phyloP scores from a whole-genome alignment of 2,888 invertebrate genomes.

The Strigamia crassipes region DNA sequence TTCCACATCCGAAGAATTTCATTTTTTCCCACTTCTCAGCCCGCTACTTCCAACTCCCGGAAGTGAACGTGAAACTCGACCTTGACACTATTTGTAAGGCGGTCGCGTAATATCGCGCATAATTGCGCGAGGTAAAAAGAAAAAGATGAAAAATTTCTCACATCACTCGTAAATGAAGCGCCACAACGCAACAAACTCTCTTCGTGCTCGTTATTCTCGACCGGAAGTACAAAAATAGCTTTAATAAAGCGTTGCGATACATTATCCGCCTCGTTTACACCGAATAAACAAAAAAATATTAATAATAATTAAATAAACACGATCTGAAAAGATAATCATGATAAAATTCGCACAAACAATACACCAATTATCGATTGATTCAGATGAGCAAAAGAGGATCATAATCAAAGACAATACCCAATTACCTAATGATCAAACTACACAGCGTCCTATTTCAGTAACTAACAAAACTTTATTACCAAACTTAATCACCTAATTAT shows the following conservation, averaged over 20 bases:
- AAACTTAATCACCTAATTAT: slow-evolving; percentile 32
- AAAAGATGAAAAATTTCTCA: slow-evolving; percentile 2
- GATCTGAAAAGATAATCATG: not conserved
- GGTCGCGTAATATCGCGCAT: slow-evolving; percentile 24
- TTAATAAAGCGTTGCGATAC: not conserved
- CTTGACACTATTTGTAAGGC: slow-evolving; percentile 28
- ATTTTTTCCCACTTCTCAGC: not conserved
- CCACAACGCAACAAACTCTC: not conserved
- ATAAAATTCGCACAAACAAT: not conserved
- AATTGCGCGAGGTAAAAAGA: slow-evolving; percentile 24
- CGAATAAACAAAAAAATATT: not conserved
- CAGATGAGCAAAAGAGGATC: not conserved
- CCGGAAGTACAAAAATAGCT: slow-evolving; percentile 29
- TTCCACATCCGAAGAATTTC: slow-evolving; percentile 25
- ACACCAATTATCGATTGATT: slow-evolving; percentile 33
- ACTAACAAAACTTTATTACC: slow-evolving; percentile 15
- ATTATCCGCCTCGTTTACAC: not conserved
- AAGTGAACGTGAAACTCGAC: slow-evolving; percentile 28
- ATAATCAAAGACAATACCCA: slow-evolving; percentile 39
- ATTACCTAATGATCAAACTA: slow-evolving; percentile 31
- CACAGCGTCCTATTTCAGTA: slow-evolving; percentile 18
- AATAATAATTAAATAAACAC: not conserved
- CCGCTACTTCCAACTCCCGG: not conserved
- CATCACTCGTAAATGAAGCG: not conserved
- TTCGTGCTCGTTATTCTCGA: not conserved